These are phyloP conservation scores for Apis florea DNA, from an alignment of 1,140 invertebrate genomes.

Conservation along the genomic window DNA sequence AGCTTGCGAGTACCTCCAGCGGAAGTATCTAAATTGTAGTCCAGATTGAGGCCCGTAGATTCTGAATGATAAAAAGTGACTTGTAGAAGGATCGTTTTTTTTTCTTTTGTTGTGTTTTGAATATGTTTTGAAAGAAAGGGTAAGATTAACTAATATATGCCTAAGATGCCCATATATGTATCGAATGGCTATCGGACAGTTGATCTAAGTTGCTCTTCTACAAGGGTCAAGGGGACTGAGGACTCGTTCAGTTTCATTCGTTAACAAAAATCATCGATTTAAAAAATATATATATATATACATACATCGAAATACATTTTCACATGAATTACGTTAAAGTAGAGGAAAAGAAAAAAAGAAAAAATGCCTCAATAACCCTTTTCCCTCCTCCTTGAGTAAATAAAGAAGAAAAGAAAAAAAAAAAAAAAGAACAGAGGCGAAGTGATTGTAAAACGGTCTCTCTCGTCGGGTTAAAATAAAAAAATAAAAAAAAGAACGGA, in stretches of 20 bases:
- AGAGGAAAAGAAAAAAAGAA: not conserved
- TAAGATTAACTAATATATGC: conserved; percentile 35
- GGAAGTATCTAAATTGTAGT: conserved; percentile 73
- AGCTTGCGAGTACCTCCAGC: conserved; percentile 76
- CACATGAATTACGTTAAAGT: too few species aligned
- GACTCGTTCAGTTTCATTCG: not conserved
- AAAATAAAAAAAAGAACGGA: conserved; percentile 33
- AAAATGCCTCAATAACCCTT: conserved; percentile 61
- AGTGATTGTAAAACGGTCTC: conserved; percentile 53
- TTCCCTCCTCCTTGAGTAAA: conserved; percentile 60
- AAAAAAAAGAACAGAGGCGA: conserved; percentile 47
- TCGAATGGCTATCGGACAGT: conserved; percentile 22
- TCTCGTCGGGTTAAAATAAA: conserved; percentile 18
- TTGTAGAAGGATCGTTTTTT: conserved; percentile 53
- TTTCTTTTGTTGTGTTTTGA: conserved; percentile 21
- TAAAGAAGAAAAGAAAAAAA: conserved; percentile 25
- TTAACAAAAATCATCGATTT: not conserved
- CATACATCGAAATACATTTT: not conserved
- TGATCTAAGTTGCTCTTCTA: conserved; percentile 40
- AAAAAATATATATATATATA: not conserved
- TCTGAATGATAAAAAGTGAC: conserved; percentile 77
- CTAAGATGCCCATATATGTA: conserved; percentile 27
- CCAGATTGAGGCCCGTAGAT: conserved; percentile 73
- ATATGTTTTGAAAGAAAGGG: conserved; percentile 21
- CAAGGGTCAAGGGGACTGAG: conserved; percentile 50